Evolutionary conservation across 2,888 invertebrate species (phyloP), one percentile per base, ranked within the genome.

Genomic region (Panzeria rudis): DNA sequence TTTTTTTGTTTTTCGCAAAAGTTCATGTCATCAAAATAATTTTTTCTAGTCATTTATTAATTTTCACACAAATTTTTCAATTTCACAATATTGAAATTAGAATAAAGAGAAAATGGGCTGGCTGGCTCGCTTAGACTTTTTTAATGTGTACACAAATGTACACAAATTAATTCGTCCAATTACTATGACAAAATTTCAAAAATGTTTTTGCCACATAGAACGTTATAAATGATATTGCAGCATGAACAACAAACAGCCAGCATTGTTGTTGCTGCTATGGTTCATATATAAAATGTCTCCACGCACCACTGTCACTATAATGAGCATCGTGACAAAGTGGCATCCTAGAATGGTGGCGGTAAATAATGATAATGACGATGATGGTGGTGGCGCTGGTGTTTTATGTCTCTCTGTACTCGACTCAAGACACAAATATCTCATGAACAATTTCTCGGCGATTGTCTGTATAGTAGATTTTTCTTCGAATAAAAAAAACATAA

Each of bases 81-180:
- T 78, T 78, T 71, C 69, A 78, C 69, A 78, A 78, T 68, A 41
- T 69, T 62, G 52, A 52, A 41, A 69, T 29, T n/a, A 17, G 54
- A 29, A n/a, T 35, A 44, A 32, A 25, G 25, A 35, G 9, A 25
- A 44, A 44, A n/a, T 44, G 29, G 29, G 3, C 41, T 41, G 29
- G 8, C 25, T 47, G 35, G 23, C 44, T 69, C 8, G 1, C 23
- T 15, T 77, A 62, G 35, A 69, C 54, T 61, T 54, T 32, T 44
- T 2, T 15, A 52, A 62, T 73, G 68, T 68, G 61, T 73, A 77
- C 47, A 47, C 84, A 76, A 76, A 76, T 76, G 80, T 90, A 90
- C 89, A 89, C 89, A 91, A 91, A 91, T 91, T 91, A 92, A 92
- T 92, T 90, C 91, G 92, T 92, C 92, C 92, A 92, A 91, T 92